phyloP scores from a whole-genome alignment of 92 coral and sea anemone species.

The Pocillopora meandrina region DNA sequence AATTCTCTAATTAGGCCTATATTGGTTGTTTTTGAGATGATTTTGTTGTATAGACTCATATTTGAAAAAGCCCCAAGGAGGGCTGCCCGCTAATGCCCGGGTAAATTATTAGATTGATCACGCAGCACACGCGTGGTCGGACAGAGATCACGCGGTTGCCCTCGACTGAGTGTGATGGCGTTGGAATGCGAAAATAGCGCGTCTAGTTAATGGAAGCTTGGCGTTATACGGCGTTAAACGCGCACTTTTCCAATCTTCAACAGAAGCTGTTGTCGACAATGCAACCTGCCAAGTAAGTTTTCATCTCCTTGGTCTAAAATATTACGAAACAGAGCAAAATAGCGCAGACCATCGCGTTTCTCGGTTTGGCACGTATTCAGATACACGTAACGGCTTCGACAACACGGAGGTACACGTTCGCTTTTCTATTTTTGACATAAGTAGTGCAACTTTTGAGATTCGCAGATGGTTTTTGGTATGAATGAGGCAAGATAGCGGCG shows the following conservation, averaged over 20 bases:
- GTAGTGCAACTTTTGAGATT: background rate
- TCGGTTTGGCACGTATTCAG: background rate
- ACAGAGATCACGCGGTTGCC: constrained; percentile 24
- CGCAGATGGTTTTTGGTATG: too few relatives aligned
- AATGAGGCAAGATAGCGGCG: too few relatives aligned
- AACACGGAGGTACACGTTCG: background rate
- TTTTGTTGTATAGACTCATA: background rate
- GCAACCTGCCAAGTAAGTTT: constrained; percentile 40
- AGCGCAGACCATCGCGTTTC: constrained; percentile 7
- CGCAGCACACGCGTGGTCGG: constrained; percentile 25
- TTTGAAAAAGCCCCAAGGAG: too few relatives aligned
- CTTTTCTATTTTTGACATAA: background rate
- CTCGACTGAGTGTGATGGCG: constrained; percentile 28
- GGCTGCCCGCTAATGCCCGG: too few relatives aligned
- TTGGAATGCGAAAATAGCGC: constrained; percentile 34
- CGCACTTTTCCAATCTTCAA: constrained; percentile 48
- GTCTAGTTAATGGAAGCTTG: constrained; percentile 62
- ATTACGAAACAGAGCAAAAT: background rate
- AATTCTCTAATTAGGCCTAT: too few relatives aligned
- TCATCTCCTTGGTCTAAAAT: background rate
- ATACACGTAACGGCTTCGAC: constrained; percentile 27
- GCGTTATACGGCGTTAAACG: constrained; percentile 62
- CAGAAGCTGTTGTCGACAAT: constrained; percentile 42
- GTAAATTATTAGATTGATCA: background rate
- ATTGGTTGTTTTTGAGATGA: too few relatives aligned